Evolutionary conservation across 2,113 vertebrate species (phyloP).

Genomic region (Rhinichthys klamathensis): DNA sequence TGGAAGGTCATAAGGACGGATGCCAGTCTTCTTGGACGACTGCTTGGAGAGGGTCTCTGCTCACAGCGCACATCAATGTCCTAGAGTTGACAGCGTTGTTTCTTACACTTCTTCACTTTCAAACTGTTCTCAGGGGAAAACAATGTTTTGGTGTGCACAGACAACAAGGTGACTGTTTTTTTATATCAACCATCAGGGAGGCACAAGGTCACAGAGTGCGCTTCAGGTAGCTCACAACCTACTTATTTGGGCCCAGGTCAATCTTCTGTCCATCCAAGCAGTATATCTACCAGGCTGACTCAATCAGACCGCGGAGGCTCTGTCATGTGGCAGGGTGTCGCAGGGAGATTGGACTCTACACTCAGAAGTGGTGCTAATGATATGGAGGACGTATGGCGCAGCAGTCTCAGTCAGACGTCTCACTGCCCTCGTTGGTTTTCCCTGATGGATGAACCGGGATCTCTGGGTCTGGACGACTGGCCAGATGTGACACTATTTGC

Average conservation of each 20-base stretch:
- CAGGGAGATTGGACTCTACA: neutral
- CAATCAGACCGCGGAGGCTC: neutral
- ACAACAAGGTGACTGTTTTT: neutral
- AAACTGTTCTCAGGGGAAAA: neutral
- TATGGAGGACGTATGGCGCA: neutral
- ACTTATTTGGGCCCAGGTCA: neutral
- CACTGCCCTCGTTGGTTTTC: too few species aligned
- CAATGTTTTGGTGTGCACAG: neutral
- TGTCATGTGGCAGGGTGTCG: neutral
- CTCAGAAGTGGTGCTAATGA: neutral
- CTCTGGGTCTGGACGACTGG: too few species aligned
- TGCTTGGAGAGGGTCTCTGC: neutral
- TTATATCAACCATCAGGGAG: neutral
- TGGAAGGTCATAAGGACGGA: neutral
- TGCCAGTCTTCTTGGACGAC: neutral
- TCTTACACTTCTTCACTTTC: neutral
- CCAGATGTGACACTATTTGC: too few species aligned
- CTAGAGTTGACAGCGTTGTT: neutral
- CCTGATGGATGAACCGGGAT: too few species aligned
- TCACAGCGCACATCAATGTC: neutral
- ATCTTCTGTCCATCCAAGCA: neutral
- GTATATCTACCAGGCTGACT: neutral
- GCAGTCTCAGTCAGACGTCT: neutral
- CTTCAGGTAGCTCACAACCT: neutral
- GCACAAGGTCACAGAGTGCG: neutral